Conservation (phyloP, 2,113 vertebrate species). For the Delphinus delphis region DNA sequence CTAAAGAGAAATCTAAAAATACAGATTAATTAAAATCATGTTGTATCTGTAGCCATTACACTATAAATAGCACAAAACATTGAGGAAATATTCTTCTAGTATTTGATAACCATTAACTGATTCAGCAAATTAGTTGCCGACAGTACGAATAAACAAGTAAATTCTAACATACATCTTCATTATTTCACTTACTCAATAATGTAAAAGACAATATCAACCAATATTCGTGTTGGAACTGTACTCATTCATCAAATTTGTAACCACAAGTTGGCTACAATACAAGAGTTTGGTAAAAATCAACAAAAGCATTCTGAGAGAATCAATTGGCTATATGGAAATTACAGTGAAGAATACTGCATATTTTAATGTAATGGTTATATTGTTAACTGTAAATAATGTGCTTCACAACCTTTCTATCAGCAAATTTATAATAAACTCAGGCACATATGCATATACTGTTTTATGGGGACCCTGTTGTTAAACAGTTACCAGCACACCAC, state of each 20-base stretch:
- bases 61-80: constrained; percentile 30
- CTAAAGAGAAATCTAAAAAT: not conserved
- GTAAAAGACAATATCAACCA: constrained; percentile 23
- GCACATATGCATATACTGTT: not conserved
- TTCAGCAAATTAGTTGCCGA: not conserved
- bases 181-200: constrained; percentile 43
- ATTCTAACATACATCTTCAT: constrained; percentile 16
- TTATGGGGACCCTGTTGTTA: not conserved
- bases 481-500: not conserved
- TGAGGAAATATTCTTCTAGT: constrained; percentile 7
- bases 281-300: not conserved
- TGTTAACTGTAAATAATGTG: not conserved
- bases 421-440: not conserved
- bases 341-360: not conserved
- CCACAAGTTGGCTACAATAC: not conserved
- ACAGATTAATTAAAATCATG: constrained; percentile 26
- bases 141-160: not conserved
- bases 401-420: not conserved
- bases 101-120: constrained; percentile 34
- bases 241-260: constrained; percentile 3
- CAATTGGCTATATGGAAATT: not conserved
- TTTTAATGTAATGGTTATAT: not conserved
- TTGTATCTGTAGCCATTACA: not conserved
- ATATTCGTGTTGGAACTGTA: not conserved
- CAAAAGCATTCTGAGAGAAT: constrained; percentile 31